phyloP scores from a whole-genome alignment of 2,797 vertebrate genomes.

The Nasua narica region DNA sequence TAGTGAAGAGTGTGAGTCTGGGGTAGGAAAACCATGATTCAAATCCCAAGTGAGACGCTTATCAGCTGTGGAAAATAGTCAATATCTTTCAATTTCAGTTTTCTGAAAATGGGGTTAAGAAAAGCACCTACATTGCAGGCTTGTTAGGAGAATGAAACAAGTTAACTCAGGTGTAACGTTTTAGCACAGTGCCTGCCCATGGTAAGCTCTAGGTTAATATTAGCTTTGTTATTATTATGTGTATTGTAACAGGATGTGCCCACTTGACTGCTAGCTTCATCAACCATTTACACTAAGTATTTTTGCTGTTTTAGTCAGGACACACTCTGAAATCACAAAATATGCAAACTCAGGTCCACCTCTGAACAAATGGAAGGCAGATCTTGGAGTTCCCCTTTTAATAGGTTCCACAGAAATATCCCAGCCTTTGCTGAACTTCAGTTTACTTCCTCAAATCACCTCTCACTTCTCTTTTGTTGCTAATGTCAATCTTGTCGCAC shows the following conservation, averaged over 20 bases:
- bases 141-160: background rate
- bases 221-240: background rate
- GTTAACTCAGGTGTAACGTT: background rate
- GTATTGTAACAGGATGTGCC: conserved; percentile 32
- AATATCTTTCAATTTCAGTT: background rate
- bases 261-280: conserved; percentile 1
- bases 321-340: conserved; percentile 42
- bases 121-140: background rate
- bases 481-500: background rate
- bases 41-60: background rate
- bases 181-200: background rate
- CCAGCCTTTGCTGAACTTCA: conserved; percentile 54
- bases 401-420: conserved; percentile 65
- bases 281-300: background rate
- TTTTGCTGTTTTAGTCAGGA: conserved; percentile 52
- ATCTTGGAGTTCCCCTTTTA: conserved; percentile 77
- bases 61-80: background rate
- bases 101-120: conserved; percentile 25
- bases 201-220: background rate
- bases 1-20: background rate
- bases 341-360: conserved; percentile 70
- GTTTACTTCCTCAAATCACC: conserved; percentile 81
- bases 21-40: background rate
- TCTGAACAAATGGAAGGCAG: conserved; percentile 2
- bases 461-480: conserved; percentile 78